Evolutionary conservation across 64 coral and sea anemone genomes (phyloP), one percentile per base, ranked within the genome.

Genomic region (Porites australiensis): DNA sequence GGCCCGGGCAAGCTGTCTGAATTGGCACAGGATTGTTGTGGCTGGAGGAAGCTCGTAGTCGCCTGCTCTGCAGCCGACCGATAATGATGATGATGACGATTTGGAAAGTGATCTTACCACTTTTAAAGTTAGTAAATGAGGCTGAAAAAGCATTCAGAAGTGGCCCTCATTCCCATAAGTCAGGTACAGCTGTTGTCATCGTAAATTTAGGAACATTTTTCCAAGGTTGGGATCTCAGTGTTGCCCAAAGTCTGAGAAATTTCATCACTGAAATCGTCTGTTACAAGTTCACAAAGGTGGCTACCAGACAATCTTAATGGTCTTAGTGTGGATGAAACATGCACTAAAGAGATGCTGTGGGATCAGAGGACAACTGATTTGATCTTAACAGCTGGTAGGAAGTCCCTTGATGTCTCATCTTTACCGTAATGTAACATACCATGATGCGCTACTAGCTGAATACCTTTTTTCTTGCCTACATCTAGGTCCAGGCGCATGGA

Each of bases 321-420:
- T 1, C 58, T 79, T 4, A 76, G 72, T 23, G 57, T 22, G 16
- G 37, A 15, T 22, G 74, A 79, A 68, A 79, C 67, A 50, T 60
- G 20, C 7, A 89, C 79, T 5, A 78, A 89, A 63, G 73, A 78
- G 11, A 50, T 89, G 5, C 49, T 79, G 59, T 89, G 87, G 87
- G 44, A 79, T 9, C 76, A 8, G 2, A 51, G 77, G 13, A 9
- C 13, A 43, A 70, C 16, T 5, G 61, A 43, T 1, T 54, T 76
- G 11, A 16, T 90, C 37, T 53, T 90, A 64, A 65, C 48, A 65
- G 46, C 63, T 90, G 88, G 88, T 69, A 13, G 18, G 46, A 90
- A 90, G 88, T 80, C 76, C 2, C 48, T 90, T 71, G 88, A 93
- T 87, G 74, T 93, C 0, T 5, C 55, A 79, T 93, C 91, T 22